A percentile compares a stretch with the other conserved stretches of the same genome.
Conservation (phyloP, 37 sponge, comb jelly and placozoan genomes). For the Ianthella basta region DNA sequence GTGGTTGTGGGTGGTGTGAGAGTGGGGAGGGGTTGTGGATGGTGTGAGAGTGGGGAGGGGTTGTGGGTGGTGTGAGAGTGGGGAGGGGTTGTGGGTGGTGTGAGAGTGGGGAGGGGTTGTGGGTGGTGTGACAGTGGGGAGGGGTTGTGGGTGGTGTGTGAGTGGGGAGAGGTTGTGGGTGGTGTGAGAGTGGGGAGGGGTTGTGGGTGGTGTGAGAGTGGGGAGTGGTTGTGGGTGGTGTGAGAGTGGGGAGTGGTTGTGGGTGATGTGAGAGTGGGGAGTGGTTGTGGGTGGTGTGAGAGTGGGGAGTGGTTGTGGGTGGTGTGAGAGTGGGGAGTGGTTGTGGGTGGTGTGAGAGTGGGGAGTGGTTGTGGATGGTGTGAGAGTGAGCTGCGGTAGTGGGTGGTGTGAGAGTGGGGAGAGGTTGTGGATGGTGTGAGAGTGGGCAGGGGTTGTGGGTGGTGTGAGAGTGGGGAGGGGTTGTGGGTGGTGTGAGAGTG, state of each 20-base stretch:
- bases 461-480: background rate
- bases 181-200: too few relatives aligned
- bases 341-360: too few relatives aligned
- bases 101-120: constrained; percentile 8
- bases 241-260: too few relatives aligned
- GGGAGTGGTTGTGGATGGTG: background rate
- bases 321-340: background rate
- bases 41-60: background rate
- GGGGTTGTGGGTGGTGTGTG: background rate
- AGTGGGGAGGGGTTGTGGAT: background rate
- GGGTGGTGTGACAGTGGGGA: background rate
- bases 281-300: background rate
- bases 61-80: too few relatives aligned
- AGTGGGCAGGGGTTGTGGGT: background rate
- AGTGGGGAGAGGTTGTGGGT: too few relatives aligned
- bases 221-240: background rate
- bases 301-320: background rate
- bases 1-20: too few relatives aligned
- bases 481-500: too few relatives aligned
- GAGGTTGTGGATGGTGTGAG: background rate
- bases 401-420: constrained; percentile 38
- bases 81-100: constrained; percentile 11
- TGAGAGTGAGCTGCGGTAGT: too few relatives aligned
- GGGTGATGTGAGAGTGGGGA: constrained; percentile 39
- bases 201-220: too few relatives aligned